Base-by-base conservation (phyloP, 2,113 vertebrate genomes). In the Sminthopsis crassicaudata region DNA sequence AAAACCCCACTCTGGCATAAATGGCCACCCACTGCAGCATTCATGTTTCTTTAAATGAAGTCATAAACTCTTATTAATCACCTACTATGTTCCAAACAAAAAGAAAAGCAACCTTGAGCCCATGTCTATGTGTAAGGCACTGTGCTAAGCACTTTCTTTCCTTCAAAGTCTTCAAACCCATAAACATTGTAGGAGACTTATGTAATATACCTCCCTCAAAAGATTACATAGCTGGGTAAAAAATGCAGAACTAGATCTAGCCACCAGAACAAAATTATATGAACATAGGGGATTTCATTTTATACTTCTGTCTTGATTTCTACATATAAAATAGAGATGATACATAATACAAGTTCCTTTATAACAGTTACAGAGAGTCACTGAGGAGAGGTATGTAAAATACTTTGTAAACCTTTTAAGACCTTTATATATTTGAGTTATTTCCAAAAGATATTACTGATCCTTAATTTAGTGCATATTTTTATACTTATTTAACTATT, bases 1-100 rank as follows among this genome's bases (percentile, higher is more conserved):
- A 84, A 42, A 52, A 84, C n/a, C 1, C 23, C 30, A 48, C 14
- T 53, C 12, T 93, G 12, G 7, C 22, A 91, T 93, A 94, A 93
- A 95, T 51, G 67, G 48, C n/a, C 76, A 94, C 30, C 2, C 55
- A 16, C 12, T 51, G 42, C 19, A 24, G 51, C 54, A 48, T 67
- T 93, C 90, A 48, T 60, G 46, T 11, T 96, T 90, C 14, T 95
- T 48, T 57, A 23, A 22, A 3, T 93, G 90, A 88, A 30, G 9
- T 67, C 36, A 90, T 24, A 89, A 91, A 91, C 42, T 23, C 42
- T 84, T 84, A 84, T 42, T 84, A 84, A 42, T 6, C 7, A 84
- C 6, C 19, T 84, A 42, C 19, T 84, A 23, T 23, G 9, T 42
- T 84, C 8, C 7, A 84, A 5, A n/a, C 16, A 84, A 8, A 84